Base-by-base conservation (phyloP, 2,797 vertebrate genomes). In the Limnodromus scolopaceus region DNA sequence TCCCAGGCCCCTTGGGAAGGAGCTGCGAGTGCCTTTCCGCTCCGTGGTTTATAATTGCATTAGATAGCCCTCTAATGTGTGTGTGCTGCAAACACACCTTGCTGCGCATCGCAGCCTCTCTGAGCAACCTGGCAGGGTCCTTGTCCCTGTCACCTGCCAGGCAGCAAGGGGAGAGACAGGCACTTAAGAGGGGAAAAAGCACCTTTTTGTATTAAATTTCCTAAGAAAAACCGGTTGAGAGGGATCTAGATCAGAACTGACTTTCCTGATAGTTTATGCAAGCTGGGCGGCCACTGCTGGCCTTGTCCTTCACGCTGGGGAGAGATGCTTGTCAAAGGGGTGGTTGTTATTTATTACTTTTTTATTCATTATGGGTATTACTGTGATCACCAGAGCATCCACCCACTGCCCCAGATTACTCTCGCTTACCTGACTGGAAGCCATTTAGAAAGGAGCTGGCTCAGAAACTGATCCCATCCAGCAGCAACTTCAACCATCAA, bases 1-100 rank as follows among this genome's bases (percentile, higher is more conserved):
- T 19, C 30, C 22, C 32, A 30, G 3, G 36, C 20, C 20, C 30
- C 11, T 66, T 3, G 2, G 45, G 46, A 79, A 55, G 30, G 5
- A 87, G 43, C 0, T 0, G 16, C 10, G 0, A 4, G 14, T 79
- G 68, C 53, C 30, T 75, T 30, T 54, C 48, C 92, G 24, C 55
- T 84, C 27, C 6, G 17, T 2, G 6, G 30, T 43, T 84, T 36
- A 49, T 51, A 28, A 32, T 38, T 93, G 82, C 46, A 38, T 78
- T 94, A 81, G 70, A 46, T 64, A 75, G 82, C 81, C 84, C 78
- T 71, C 75, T 94, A 93, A 91, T 17, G 63, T 48, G 74, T 57
- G 58, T 68, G 55, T 49, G 30, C 38, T 4, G 51, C 68, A 92
- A 90, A 53, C 14, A 2, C 80, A 86, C 49, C 7, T 14, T 2